Evolutionary conservation across 2,888 invertebrate species (phyloP), one percentile per base, ranked within the genome.

Genomic region (Leistus spinibarbis): DNA sequence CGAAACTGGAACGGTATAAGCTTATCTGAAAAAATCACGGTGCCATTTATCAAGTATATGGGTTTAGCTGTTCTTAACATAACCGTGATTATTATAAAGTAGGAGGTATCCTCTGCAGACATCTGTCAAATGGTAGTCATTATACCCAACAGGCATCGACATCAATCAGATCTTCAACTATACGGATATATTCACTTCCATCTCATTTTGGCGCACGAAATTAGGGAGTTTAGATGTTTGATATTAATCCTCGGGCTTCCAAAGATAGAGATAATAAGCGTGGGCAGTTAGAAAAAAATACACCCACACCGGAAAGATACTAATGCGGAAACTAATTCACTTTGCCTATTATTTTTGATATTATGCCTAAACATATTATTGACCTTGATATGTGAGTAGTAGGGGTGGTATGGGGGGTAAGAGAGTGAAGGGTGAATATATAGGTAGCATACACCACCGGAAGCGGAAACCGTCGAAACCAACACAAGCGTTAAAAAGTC

Each of bases 401-500:
- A 40, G 5, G 7, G 7, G 13, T 40, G 13, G 24, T 40, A 40
- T 10, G 5, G 40, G 40, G 7, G 7, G 5, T 5, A 40, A 13
- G 13, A 13, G 40, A 13, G 40, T 40, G 40, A 13, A 40, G 5
- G 40, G 13, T 7, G 40, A 10, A 7, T 40, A 40, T 40, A 7
- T 40, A 40, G 40, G 40, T 40, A 40, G 40, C 5, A 40, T 1
- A 40, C 40, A 40, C 20, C 60, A 69, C 69, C 56, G 69, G 69
- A 69, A 69, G 57, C 69, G 69, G 69, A 69, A 23, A 69, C 23
- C 57, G 69, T 57, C 69, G 69, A 56, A 24, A 69, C 23, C 22
- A 68, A 68, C 67, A 68, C 67, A 68, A 68, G 54, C 60, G 60
- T 60, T 60, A 60, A 60, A 60, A 60, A 60, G 20, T 60, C 60